Evolutionary conservation across 2,113 vertebrate genomes (phyloP), one percentile per base, ranked within the genome.

Genomic region (Xiphorhynchus elegans): DNA sequence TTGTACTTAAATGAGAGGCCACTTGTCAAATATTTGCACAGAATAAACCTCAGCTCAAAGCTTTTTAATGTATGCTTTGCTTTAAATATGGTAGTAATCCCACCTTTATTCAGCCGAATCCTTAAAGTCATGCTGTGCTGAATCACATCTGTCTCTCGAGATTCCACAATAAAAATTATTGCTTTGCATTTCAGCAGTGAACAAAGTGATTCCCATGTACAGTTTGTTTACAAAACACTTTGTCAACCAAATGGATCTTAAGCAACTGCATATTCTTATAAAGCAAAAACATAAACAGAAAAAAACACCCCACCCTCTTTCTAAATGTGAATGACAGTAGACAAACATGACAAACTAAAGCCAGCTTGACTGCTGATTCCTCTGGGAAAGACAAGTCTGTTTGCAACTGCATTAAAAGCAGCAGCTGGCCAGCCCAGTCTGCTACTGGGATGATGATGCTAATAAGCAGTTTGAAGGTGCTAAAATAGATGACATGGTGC

Each of bases 221-320:
- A 67, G 84, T 82, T 93, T 93, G 95, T 95, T 95, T 95, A 93
- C 79, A 93, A 95, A 96, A 92, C 94, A 95, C 58, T 94, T 88
- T 83, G 93, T 89, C 91, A 95, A 82, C 89, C 87, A 89, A 91
- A 91, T 29, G 58, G 93, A 46, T 92, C 86, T 92, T 63, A 87
- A 95, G 83, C 31, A 87, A 90, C 37, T 37, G 66, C 69, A 29
- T 73, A n/a, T 68, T 94, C 86, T 84, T 72, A 82, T 17, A 81
- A 77, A 89, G 76, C 60, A 70, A 87, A 90, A 86, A 74, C 60
- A 63, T 79, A 88, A 85, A 76, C 37, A 81, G n/a, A 39, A n/a
- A 55, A 66, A 76, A 70, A 13, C 17, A 39, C 40, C 18, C 47
- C 81, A 56, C 74, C 84, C 31, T 62, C 42, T 42, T 62, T 49